Conservation (phyloP, 2,797 vertebrate species). For the Scleropages formosus region DNA sequence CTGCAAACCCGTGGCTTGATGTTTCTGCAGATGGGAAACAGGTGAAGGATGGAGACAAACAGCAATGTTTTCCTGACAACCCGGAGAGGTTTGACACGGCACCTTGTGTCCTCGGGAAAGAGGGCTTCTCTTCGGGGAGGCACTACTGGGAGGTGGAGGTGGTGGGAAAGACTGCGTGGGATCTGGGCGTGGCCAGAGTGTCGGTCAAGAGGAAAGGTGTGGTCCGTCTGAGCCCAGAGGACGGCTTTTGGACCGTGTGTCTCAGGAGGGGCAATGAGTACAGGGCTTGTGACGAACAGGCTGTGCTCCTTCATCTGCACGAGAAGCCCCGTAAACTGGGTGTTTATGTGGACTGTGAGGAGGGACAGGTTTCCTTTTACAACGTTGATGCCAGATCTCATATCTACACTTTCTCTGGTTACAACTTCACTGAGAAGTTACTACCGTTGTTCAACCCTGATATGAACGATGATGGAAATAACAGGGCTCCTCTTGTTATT, state of each 20-base stretch:
- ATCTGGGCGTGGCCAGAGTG: constrained; percentile 70
- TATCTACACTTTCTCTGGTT: constrained; percentile 60
- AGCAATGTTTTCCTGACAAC: constrained; percentile 52
- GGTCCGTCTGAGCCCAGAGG: constrained; percentile 61
- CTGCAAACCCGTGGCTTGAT: constrained; percentile 71
- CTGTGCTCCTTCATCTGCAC: constrained; percentile 50
- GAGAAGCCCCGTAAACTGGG: constrained; percentile 51
- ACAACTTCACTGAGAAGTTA: constrained; percentile 53
- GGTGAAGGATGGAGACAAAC: constrained; percentile 58
- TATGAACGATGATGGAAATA: constrained; percentile 50
- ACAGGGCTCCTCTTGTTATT: constrained; percentile 58
- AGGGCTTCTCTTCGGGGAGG: constrained; percentile 64
- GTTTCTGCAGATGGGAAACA: constrained; percentile 62
- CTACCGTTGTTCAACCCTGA: constrained; percentile 69
- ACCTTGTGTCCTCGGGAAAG: constrained; percentile 67
- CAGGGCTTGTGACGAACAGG: constrained; percentile 57
- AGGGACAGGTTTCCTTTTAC: constrained; percentile 61
- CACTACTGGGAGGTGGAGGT: constrained; percentile 77
- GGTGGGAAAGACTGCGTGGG: constrained; percentile 68
- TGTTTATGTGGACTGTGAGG: constrained; percentile 63
- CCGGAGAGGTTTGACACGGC: constrained; percentile 66
- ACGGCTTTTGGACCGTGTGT: constrained; percentile 65
- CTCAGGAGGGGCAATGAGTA: constrained; percentile 59
- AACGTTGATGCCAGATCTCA: constrained; percentile 50
- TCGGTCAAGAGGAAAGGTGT: constrained; percentile 63